These are phyloP conservation scores for Paracentrotus lividus DNA, from an alignment of 53 echinoderm and acorn worm genomes.

Conservation along the genomic window DNA sequence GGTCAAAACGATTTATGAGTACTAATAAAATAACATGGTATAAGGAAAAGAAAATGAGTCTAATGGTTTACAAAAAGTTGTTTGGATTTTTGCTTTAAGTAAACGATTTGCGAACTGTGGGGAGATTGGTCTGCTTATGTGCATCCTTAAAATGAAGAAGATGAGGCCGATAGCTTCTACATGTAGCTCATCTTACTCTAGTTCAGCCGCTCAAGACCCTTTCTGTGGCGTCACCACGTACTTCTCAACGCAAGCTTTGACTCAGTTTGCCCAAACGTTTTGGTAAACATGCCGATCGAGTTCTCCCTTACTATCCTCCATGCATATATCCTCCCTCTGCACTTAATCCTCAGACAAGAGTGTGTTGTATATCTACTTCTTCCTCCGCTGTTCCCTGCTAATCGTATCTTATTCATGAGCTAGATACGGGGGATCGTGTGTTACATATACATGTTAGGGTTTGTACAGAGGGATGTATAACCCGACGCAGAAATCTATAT, in stretches of 20 bases:
- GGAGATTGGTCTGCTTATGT: neutral
- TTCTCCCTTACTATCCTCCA: neutral
- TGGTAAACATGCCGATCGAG: constrained; percentile 62
- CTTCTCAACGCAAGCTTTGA: constrained; percentile 65
- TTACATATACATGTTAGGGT: constrained; percentile 26
- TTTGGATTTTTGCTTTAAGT: neutral
- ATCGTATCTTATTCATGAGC: constrained; percentile 56
- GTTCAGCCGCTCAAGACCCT: constrained; percentile 37
- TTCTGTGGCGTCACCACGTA: constrained; percentile 39
- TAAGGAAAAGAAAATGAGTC: no score
- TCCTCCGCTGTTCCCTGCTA: constrained; percentile 4
- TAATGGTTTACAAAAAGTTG: no score
- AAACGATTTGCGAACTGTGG: neutral
- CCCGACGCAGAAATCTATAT: constrained; percentile 46
- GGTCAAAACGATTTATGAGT: no score
- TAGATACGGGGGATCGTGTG: constrained; percentile 30
- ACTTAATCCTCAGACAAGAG: constrained; percentile 62
- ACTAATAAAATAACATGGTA: no score
- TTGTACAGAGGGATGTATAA: neutral
- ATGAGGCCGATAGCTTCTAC: constrained; percentile 19
- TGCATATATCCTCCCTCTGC: constrained; percentile 13
- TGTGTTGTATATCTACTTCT: neutral
- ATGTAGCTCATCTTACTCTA: constrained; percentile 19
- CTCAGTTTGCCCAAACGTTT: constrained; percentile 68
- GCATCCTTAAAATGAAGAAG: neutral